These are phyloP conservation scores for Isoperla grammatica DNA, from an alignment of 2,888 invertebrate genomes.

Conservation along the genomic window DNA sequence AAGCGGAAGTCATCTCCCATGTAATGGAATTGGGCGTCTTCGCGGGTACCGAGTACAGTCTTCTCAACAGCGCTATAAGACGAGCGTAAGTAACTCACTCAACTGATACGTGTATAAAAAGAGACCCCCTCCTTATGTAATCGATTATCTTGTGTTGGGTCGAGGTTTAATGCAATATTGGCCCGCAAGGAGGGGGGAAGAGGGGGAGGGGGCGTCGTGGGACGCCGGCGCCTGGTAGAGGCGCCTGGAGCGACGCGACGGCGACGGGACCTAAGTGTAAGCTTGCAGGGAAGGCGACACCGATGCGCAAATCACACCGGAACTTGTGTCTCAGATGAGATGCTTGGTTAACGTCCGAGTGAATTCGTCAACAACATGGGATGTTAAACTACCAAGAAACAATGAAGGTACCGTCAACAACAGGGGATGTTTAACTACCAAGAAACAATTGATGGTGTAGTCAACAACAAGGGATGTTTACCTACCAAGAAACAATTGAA, in stretches of 20 bases:
- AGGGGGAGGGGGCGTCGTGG: not conserved
- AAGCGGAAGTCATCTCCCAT: no score
- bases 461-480: no score
- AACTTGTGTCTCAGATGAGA: not conserved
- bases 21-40: no score
- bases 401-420: no score
- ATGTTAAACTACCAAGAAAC: no score
- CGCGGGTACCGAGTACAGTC: no score
- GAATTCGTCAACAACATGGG: no score
- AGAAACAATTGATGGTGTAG: no score
- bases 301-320: not conserved
- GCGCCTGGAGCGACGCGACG: conserved; percentile 9
- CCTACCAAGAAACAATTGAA: no score
- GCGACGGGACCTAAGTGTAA: not conserved
- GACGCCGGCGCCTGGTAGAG: conserved; percentile 7
- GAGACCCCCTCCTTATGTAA: conserved; percentile 3
- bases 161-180: conserved; percentile 17
- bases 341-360: no score
- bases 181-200: conserved; percentile 7
- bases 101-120: conserved; percentile 5
- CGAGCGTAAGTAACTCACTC: conserved; percentile 8
- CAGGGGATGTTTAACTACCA: no score
- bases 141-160: conserved; percentile 6
- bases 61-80: no score
- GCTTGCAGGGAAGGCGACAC: not conserved